Evolutionary conservation across 2,888 invertebrate genomes (phyloP).

Genomic region (Sarcophaga subvicina): DNA sequence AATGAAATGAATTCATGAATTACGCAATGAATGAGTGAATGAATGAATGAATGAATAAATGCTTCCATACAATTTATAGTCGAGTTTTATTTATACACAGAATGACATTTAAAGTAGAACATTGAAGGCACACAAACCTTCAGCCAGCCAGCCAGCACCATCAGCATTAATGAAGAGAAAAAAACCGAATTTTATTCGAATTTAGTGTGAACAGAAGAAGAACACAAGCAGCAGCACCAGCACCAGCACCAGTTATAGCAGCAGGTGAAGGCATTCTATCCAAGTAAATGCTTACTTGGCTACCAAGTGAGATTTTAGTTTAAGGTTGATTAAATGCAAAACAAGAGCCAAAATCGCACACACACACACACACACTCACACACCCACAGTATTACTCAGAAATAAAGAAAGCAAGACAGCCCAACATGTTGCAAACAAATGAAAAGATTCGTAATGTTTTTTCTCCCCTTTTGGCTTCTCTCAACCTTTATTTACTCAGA

Average conservation of each 20-base stretch:
- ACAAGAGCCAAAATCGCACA: not conserved
- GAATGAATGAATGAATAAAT: constrained; percentile 2
- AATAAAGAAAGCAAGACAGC: not conserved
- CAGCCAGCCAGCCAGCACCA: not conserved
- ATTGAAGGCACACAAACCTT: not conserved
- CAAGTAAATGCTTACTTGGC: constrained; percentile 53
- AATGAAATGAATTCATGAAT: constrained; percentile 8
- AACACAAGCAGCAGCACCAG: not conserved
- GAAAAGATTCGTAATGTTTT: constrained; percentile 11
- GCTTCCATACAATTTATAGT: constrained; percentile 34
- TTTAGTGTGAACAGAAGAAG: not conserved
- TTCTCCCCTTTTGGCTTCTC: not conserved
- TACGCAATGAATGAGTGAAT: not conserved
- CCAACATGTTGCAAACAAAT: constrained; percentile 9
- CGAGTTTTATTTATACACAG: constrained; percentile 18
- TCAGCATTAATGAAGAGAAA: not conserved
- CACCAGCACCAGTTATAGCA: not conserved
- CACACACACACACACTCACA: too few relatives aligned
- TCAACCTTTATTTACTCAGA: not conserved
- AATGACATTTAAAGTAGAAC: constrained; percentile 19
- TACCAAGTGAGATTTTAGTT: constrained; percentile 55
- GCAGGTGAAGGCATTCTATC: constrained; percentile 28
- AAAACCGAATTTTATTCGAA: not conserved
- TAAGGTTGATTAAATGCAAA: constrained; percentile 45
- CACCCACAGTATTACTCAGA: too few relatives aligned